These are phyloP conservation scores for Drosophila repleta DNA, from an alignment of 1,140 invertebrate species.

Conservation along the genomic window DNA sequence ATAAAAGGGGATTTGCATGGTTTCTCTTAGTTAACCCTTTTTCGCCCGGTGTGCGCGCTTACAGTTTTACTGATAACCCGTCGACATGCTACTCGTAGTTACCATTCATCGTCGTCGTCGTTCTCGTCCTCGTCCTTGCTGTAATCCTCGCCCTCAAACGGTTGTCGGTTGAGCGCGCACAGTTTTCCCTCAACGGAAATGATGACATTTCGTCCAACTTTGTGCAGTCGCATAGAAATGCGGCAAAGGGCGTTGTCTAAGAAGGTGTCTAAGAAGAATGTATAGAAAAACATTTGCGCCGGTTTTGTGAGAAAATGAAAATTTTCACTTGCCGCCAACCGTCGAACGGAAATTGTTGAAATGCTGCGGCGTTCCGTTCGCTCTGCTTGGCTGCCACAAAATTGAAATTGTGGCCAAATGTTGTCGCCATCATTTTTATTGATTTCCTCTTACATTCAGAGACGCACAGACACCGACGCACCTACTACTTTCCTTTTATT, in stretches of 20 bases:
- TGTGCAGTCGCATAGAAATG: conserved; percentile 79
- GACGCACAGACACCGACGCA: conserved; percentile 14
- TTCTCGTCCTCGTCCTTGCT: conserved; percentile 14
- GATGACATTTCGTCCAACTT: conserved; percentile 83
- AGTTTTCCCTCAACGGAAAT: conserved; percentile 75
- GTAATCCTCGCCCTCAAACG: conserved; percentile 12
- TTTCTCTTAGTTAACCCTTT: conserved; percentile 74
- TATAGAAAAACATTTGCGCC: conserved; percentile 51
- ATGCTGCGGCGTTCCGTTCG: conserved; percentile 45
- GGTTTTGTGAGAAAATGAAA: conserved; percentile 63
- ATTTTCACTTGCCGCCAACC: conserved; percentile 55
- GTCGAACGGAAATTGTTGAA: conserved; percentile 70
- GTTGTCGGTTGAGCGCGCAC: conserved; percentile 64
- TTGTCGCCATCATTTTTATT: conserved; percentile 74
- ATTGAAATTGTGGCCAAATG: conserved; percentile 80
- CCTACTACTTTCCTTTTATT: conserved; percentile 51
- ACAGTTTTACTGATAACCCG: conserved; percentile 46
- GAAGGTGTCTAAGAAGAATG: conserved; percentile 71
- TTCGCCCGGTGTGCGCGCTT: conserved; percentile 28
- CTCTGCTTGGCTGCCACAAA: conserved; percentile 47
- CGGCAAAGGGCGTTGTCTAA: conserved; percentile 31
- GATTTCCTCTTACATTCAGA: conserved; percentile 55
- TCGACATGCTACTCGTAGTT: conserved; percentile 13
- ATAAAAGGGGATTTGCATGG: conserved; percentile 70
- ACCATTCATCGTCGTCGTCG: conserved; percentile 11